These are phyloP conservation scores for Agrochola lota DNA, from an alignment of 2,888 invertebrate species.

Conservation along the genomic window DNA sequence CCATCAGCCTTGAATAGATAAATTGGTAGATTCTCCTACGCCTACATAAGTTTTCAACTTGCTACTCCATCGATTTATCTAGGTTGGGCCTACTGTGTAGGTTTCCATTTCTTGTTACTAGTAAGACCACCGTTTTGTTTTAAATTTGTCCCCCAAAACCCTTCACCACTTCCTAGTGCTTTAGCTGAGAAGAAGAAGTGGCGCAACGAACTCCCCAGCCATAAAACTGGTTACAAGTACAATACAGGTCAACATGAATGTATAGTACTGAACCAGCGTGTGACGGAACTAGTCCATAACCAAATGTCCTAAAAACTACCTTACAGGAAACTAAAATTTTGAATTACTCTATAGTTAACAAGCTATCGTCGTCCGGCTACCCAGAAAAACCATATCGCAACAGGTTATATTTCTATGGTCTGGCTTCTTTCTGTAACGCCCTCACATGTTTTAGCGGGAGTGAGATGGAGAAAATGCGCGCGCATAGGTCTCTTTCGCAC, in stretches of 20 bases:
- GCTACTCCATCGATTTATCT: not conserved
- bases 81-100: not conserved
- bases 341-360: not conserved
- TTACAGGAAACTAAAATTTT: not conserved
- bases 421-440: conserved; percentile 1
- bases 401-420: conserved; percentile 1
- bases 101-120: not conserved
- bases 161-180: no score
- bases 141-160: no score
- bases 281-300: not conserved
- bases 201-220: no score
- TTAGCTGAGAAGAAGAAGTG: no score
- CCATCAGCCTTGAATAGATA: not conserved
- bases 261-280: not conserved
- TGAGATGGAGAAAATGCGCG: conserved; percentile 16
- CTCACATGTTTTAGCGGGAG: not conserved
- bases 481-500: conserved; percentile 8
- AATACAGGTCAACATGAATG: not conserved
- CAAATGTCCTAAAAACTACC: not conserved
- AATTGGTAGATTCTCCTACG: not conserved
- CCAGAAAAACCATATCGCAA: conserved; percentile 18
- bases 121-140: not conserved
- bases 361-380: not conserved
- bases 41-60: not conserved
- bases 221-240: not conserved